Evolutionary conservation across 2,113 vertebrate genomes (phyloP).

Genomic region (Prochilodus magdalenae): DNA sequence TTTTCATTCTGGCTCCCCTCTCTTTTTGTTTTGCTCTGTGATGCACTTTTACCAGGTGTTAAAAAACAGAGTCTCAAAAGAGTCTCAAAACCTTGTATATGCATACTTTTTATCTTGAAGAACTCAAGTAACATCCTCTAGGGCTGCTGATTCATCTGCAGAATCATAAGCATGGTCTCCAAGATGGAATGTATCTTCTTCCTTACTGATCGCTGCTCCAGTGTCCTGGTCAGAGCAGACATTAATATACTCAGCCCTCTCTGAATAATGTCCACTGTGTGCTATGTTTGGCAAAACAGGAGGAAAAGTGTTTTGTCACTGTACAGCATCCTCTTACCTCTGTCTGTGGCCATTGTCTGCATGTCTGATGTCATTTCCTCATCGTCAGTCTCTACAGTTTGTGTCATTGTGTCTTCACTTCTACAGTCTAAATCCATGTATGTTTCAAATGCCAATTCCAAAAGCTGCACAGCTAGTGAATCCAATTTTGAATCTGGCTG

Average conservation of each 20-base stretch:
- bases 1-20: no score
- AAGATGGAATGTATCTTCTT: neutral
- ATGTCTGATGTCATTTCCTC: neutral
- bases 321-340: neutral
- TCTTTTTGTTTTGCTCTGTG: no score
- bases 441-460: neutral
- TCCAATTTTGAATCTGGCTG: neutral
- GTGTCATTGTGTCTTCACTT: neutral
- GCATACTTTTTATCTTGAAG: neutral
- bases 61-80: neutral
- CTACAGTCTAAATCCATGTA: slow-evolving; percentile 2
- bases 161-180: neutral
- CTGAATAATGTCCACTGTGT: no score
- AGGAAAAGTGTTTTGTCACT: neutral
- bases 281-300: neutral
- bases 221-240: neutral
- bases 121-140: neutral
- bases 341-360: neutral
- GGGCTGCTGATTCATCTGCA: neutral
- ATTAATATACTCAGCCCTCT: neutral
- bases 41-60: neutral
- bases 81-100: neutral
- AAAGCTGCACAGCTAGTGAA: neutral
- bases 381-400: neutral
- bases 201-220: neutral